Base-by-base conservation (phyloP, 2,888 invertebrate species). In the Uropetala carovei region DNA sequence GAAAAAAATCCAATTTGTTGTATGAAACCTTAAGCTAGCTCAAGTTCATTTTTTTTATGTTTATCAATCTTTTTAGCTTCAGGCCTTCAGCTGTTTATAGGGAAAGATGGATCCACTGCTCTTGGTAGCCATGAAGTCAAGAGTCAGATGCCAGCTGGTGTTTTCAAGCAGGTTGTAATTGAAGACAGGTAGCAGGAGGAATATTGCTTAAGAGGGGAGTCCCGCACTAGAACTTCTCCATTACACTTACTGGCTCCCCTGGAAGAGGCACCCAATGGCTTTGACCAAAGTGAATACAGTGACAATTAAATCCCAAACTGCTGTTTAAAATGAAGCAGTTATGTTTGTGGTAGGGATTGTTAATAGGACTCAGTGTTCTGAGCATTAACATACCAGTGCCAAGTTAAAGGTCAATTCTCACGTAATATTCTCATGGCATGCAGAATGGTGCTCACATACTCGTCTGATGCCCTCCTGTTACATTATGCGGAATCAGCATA, bases 21-120 rank as follows among this genome's bases (percentile, higher is more conserved):
- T 43, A 43, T 43, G 43, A 43, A 43, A 43, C 5, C 43, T 43
- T 43, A 43, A 43, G 43, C 43, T 43, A 43, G 1, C 43, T 43
- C 43, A 13, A 10, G 11, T 22, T 92, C 82, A 27, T 75, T 10
- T 59, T 89, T 89, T 75, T 64, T 16, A 27, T 83, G n/a, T 27
- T 92, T 81, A 58, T 75, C 30, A 56, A 92, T 93, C 93, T 93
- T 93, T 96, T 56, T 95, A 98, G 98, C 97, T 94, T 97, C 98
- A 91, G 99, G 99, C 7, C 96, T 99, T 94, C 98, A 98, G 95
- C 96, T 99, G 94, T 98, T 97, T 95, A 98, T 99, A 94, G 97
- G 97, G 92, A 98, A 98, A 95, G 98, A 98, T 95, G 98, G 98
- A 93, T 98, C 98, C 92, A 98, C 98, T 64, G 97, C 98, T 92